Percentiles rank a stretch among this genome's conserved stretches.
phyloP scores from a whole-genome alignment of 2,113 vertebrate genomes.

The Myodes glareolus region DNA sequence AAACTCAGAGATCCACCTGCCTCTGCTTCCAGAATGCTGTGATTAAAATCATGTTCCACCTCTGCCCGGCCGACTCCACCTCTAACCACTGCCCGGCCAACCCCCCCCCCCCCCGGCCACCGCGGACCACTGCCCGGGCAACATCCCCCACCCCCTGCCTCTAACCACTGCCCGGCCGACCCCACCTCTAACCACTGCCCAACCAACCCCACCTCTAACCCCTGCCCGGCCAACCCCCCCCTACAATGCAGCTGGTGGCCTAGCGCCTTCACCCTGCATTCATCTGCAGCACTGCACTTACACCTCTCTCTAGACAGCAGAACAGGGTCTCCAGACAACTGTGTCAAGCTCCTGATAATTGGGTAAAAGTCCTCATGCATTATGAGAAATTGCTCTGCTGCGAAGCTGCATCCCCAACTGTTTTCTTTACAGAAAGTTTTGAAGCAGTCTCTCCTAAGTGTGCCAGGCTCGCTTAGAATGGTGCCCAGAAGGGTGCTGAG shows the following conservation, averaged over 20 bases:
- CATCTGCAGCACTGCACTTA: not conserved
- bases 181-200: not conserved
- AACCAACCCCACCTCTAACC: too few relatives aligned
- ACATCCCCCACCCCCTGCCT: too few relatives aligned
- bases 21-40: not conserved
- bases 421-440: not conserved
- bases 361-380: not conserved
- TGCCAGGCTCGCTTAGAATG: not conserved
- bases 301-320: not conserved
- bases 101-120: not conserved
- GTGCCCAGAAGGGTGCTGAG: not conserved
- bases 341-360: not conserved
- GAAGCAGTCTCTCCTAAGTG: not conserved
- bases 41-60: not conserved
- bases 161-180: not conserved
- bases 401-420: not conserved
- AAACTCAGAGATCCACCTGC: not conserved
- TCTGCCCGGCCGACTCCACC: not conserved
- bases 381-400: not conserved
- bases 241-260: not conserved
- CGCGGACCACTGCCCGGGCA: not conserved
- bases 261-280: not conserved
- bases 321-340: not conserved
- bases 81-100: not conserved
- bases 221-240: not conserved